Percentiles rank a stretch among this genome's conserved stretches.
These are phyloP conservation scores for Cerastis leucographa DNA, from an alignment of 2,888 invertebrate species.

Conservation along the genomic window DNA sequence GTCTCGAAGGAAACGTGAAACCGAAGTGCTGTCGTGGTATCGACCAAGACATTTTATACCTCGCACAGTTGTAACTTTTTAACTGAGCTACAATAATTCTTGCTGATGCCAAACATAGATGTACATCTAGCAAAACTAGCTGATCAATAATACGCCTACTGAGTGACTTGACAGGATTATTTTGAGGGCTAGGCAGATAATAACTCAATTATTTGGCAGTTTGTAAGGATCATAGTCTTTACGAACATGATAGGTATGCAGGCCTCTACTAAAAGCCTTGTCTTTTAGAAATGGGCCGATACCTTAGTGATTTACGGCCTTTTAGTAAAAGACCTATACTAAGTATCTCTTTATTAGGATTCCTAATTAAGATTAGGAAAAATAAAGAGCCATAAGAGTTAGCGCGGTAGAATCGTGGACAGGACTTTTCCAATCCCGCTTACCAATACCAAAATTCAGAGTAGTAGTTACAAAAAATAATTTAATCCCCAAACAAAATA, in stretches of 20 bases:
- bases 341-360: not conserved
- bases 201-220: not conserved
- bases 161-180: not conserved
- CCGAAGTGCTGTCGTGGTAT: conserved; percentile 22
- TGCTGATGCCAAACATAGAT: conserved; percentile 4
- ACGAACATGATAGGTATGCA: not conserved
- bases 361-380: not conserved
- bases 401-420: not conserved
- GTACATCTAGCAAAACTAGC: not conserved
- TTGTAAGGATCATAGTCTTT: not conserved
- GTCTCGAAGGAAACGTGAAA: conserved; percentile 23
- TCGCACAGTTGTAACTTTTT: conserved; percentile 29
- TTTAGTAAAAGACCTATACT: not conserved
- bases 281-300: not conserved
- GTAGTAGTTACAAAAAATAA: not conserved
- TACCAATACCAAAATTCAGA: not conserved
- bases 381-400: not conserved
- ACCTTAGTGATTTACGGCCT: not conserved
- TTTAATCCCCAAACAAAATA: not conserved
- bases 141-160: conserved; percentile 5
- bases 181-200: not conserved
- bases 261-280: not conserved
- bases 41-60: conserved; percentile 45
- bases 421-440: not conserved
- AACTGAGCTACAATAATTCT: conserved; percentile 15